Conservation (phyloP, 2,888 invertebrate species). For the Acheta domesticus region DNA sequence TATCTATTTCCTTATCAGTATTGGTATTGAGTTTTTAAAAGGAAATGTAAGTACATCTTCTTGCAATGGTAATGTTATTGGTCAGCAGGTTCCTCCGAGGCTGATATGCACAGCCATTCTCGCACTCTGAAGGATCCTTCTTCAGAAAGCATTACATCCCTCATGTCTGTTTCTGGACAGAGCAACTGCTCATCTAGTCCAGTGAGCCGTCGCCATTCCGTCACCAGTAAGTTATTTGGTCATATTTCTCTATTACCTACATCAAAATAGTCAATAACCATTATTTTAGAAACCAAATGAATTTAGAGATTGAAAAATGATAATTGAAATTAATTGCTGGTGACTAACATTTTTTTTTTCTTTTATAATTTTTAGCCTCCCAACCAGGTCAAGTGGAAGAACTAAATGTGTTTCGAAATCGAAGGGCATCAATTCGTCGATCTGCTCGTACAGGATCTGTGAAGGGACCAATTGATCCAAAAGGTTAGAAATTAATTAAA, state of each 20-base stretch:
- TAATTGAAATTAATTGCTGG: not conserved
- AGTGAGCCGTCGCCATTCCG: constrained; percentile 72
- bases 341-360: not conserved
- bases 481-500: constrained; percentile 45
- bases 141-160: constrained; percentile 68
- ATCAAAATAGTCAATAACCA: not conserved
- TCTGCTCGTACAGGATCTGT: constrained; percentile 69
- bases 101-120: constrained; percentile 54
- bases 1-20: too few relatives aligned
- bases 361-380: constrained; percentile 53
- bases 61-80: constrained; percentile 31
- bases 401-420: constrained; percentile 66
- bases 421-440: constrained; percentile 70
- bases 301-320: not conserved
- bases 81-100: constrained; percentile 66
- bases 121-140: constrained; percentile 56
- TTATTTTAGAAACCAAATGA: not conserved
- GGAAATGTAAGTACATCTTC: not conserved
- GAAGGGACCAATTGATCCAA: constrained; percentile 56
- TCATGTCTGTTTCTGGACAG: constrained; percentile 72
- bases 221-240: constrained; percentile 61
- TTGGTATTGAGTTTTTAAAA: not conserved
- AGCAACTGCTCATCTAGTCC: constrained; percentile 79
- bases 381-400: constrained; percentile 63
- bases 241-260: not conserved